Percentiles rank a stretch among this genome's conserved stretches.
These are phyloP conservation scores for Drosophila orena DNA, from an alignment of 1,140 invertebrate genomes.

Conservation along the genomic window DNA sequence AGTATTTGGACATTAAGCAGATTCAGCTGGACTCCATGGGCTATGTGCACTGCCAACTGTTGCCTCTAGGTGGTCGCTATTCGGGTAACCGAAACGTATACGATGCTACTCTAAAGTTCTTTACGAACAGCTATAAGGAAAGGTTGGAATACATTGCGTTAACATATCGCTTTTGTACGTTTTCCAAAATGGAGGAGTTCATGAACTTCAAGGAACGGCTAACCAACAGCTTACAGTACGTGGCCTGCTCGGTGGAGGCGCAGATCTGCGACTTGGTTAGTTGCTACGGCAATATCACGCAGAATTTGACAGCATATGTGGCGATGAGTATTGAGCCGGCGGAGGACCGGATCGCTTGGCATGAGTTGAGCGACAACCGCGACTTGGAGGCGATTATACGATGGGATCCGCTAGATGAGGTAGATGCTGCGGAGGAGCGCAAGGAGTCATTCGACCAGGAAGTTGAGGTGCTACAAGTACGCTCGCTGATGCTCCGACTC, in stretches of 20 bases:
- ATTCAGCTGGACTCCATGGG: constrained; percentile 97
- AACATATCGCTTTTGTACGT: constrained; percentile 97
- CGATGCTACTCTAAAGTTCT: constrained; percentile 92
- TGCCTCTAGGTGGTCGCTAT: constrained; percentile 89
- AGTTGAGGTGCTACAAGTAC: constrained; percentile 74
- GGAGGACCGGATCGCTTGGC: constrained; percentile 85
- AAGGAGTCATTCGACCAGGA: constrained; percentile 83
- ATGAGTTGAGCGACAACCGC: constrained; percentile 87
- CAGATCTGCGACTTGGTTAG: constrained; percentile 91
- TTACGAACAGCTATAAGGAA: constrained; percentile 94
- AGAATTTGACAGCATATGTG: constrained; percentile 73
- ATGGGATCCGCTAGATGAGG: constrained; percentile 86
- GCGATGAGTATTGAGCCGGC: constrained; percentile 85
- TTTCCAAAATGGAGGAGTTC: constrained; percentile 96
- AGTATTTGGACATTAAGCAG: constrained; percentile 95
- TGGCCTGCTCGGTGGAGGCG: constrained; percentile 90
- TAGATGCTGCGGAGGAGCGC: constrained; percentile 57
- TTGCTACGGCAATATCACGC: constrained; percentile 71
- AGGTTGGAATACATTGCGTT: constrained; percentile 95
- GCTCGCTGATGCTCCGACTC: constrained; percentile 69
- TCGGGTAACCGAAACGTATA: constrained; percentile 88
- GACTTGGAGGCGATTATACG: constrained; percentile 87
- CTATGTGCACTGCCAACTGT: constrained; percentile 91
- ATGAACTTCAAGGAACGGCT: constrained; percentile 93
- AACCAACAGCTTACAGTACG: constrained; percentile 93